Percentiles rank a stretch among this genome's conserved stretches.
Evolutionary conservation across 2,797 vertebrate species (phyloP).

Genomic region (Poecilia picta): DNA sequence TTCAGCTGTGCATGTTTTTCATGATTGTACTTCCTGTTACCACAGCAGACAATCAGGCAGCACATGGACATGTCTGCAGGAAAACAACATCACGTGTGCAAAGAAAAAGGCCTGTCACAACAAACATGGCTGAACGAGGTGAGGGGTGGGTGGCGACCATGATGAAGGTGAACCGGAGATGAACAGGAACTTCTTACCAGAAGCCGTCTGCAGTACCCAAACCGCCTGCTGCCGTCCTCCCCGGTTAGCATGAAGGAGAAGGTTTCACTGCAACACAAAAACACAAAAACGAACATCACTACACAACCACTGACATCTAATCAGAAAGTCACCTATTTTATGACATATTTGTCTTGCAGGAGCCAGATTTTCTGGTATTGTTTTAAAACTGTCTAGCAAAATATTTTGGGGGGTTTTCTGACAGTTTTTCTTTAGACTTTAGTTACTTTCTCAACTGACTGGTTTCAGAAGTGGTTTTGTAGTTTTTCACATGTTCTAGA

Average conservation of each 20-base stretch:
- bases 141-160: slow-evolving; percentile 42
- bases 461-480: not conserved
- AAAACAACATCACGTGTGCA: slow-evolving; percentile 51
- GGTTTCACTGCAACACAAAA: slow-evolving; percentile 88
- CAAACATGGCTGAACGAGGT: slow-evolving; percentile 53
- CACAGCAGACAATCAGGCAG: slow-evolving; percentile 36
- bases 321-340: not conserved
- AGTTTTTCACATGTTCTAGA: not conserved
- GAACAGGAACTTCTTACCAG: slow-evolving; percentile 87
- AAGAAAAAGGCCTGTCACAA: slow-evolving; percentile 63
- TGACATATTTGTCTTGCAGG: not conserved
- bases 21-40: slow-evolving; percentile 40
- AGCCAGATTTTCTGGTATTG: not conserved
- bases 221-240: slow-evolving; percentile 96
- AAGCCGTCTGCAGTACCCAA: slow-evolving; percentile 97
- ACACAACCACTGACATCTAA: slow-evolving; percentile 6
- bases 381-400: not conserved
- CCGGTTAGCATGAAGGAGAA: slow-evolving; percentile 99
- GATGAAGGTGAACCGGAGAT: slow-evolving; percentile 27
- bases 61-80: slow-evolving; percentile 33
- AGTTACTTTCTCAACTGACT: not conserved
- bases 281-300: slow-evolving; percentile 25
- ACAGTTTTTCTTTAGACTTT: not conserved
- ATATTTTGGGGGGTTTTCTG: not conserved
- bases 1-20: slow-evolving; percentile 7